These are phyloP conservation scores for Anabas testudineus DNA, from an alignment of 2,797 vertebrate species.

Conservation along the genomic window DNA sequence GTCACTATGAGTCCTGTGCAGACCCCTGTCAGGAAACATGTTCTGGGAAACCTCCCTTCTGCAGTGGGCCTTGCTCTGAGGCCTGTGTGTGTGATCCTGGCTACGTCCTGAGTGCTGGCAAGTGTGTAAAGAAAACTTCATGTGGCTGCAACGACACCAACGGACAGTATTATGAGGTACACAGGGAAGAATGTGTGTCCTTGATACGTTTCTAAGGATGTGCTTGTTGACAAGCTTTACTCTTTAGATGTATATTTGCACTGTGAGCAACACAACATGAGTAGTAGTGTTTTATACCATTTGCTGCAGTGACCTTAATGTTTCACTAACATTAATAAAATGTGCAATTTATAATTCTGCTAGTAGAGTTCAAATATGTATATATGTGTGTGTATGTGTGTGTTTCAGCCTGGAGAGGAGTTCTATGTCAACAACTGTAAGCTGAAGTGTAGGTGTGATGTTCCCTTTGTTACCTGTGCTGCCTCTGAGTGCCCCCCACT, in stretches of 20 bases:
- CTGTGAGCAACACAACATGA: too few relatives aligned
- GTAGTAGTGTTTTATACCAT: too few relatives aligned
- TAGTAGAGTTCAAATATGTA: background rate
- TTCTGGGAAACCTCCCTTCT: conserved; percentile 55
- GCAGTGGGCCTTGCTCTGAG: conserved; percentile 77
- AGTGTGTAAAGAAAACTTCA: conserved; percentile 69
- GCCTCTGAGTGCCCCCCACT: conserved; percentile 69
- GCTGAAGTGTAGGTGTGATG: conserved; percentile 78
- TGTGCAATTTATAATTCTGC: too few relatives aligned
- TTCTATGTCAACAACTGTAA: conserved; percentile 83
- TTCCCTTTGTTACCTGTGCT: conserved; percentile 67
- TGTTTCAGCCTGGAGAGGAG: conserved; percentile 80
- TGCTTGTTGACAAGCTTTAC: too few relatives aligned
- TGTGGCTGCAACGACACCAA: conserved; percentile 78
- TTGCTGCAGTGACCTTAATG: too few relatives aligned
- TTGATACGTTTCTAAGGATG: too few relatives aligned
- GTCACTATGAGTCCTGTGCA: conserved; percentile 82
- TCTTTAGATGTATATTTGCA: too few relatives aligned
- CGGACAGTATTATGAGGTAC: conserved; percentile 79
- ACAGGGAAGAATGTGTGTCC: too few relatives aligned
- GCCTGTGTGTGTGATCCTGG: conserved; percentile 81
- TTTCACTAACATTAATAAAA: too few relatives aligned
- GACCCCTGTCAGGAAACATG: conserved; percentile 83
- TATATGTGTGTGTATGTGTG: too few relatives aligned
- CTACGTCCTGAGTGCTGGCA: conserved; percentile 80